Percentiles rank a stretch among this genome's conserved stretches.
phyloP scores from a whole-genome alignment of 1,140 invertebrate genomes.

The Harpegnathos saltator region DNA sequence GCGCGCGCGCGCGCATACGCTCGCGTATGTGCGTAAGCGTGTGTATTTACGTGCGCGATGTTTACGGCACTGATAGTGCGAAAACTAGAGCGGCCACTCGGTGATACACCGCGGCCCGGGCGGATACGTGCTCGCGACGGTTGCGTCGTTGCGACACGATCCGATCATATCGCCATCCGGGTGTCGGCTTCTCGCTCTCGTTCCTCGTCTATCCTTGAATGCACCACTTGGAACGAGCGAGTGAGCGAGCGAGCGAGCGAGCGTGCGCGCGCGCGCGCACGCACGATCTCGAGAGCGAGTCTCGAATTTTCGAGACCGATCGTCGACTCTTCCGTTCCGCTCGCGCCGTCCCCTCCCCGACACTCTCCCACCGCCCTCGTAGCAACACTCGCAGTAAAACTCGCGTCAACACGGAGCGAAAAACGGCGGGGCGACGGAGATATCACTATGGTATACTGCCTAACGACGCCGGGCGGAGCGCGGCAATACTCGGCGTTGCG shows the following conservation, averaged over 20 bases:
- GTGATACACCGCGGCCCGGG: conserved; percentile 1
- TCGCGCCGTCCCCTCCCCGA: no score
- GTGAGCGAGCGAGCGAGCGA: no score
- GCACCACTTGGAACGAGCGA: neutral
- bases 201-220: neutral
- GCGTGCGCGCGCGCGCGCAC: neutral
- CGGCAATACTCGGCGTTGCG: conserved; percentile 22
- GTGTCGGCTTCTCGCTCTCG: no score
- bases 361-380: neutral
- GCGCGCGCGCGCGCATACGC: conserved; percentile 5
- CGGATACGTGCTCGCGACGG: neutral
- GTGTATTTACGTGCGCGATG: conserved; percentile 72
- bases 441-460: conserved; percentile 53
- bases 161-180: neutral
- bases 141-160: neutral
- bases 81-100: conserved; percentile 51
- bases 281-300: neutral
- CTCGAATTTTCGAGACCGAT: no score
- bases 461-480: conserved; percentile 8
- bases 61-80: conserved; percentile 71
- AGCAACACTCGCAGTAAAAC: conserved; percentile 22
- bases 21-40: conserved; percentile 32
- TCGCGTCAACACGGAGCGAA: conserved; percentile 51
- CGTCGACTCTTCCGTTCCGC: no score
- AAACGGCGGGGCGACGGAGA: conserved; percentile 46